A percentile compares a stretch with the other conserved stretches of the same genome.
These are phyloP conservation scores for Xenopus tropicalis DNA, from an alignment of 2,113 vertebrate genomes.

Conservation along the genomic window DNA sequence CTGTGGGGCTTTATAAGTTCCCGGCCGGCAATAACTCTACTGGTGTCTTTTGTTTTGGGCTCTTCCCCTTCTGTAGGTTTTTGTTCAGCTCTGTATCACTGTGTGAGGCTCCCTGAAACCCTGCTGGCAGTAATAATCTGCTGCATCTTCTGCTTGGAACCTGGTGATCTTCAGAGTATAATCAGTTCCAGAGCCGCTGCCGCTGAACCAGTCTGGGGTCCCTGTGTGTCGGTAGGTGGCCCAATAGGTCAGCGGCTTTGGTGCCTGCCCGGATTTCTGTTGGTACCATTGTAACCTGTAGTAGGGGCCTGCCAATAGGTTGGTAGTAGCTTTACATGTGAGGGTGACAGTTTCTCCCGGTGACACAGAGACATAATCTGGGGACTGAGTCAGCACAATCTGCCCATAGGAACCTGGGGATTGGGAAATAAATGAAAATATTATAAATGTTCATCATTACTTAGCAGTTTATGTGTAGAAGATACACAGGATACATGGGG, in stretches of 20 bases:
- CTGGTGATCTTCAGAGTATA: slow-evolving; percentile 29
- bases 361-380: slow-evolving; percentile 2
- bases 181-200: background rate
- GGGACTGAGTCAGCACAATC: background rate
- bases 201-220: slow-evolving; percentile 18
- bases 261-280: slow-evolving; percentile 45
- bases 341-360: background rate
- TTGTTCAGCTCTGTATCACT: slow-evolving; percentile 19
- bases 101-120: background rate
- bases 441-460: too few relatives aligned
- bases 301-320: background rate
- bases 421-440: too few relatives aligned
- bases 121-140: too few relatives aligned
- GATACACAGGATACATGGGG: too few relatives aligned
- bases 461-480: too few relatives aligned
- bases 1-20: too few relatives aligned
- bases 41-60: too few relatives aligned
- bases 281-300: background rate
- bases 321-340: background rate
- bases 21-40: too few relatives aligned
- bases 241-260: slow-evolving; percentile 43
- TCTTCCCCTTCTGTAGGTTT: background rate
- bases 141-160: slow-evolving; percentile 29
- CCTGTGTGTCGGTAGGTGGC: accelerated
- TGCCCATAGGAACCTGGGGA: too few relatives aligned